Conservation (phyloP, 2,113 vertebrate species). For the Smithornis capensis region DNA sequence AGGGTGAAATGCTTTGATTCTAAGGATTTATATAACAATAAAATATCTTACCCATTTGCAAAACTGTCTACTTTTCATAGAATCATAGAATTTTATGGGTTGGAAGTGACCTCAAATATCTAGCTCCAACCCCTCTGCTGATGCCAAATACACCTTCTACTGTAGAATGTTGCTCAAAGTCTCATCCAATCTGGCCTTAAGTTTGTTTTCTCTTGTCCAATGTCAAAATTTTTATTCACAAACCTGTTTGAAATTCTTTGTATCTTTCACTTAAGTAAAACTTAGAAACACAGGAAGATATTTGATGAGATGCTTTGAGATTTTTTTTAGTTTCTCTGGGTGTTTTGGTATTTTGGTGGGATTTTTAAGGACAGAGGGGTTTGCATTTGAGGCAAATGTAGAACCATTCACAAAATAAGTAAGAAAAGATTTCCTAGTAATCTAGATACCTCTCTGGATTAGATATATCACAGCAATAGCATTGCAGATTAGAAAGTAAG, state of each 20-base stretch:
- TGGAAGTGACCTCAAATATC: background rate
- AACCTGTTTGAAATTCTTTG: background rate
- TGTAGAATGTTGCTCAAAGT: background rate
- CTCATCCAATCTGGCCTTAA: background rate
- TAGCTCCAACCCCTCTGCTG: fast-evolving
- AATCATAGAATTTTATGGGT: background rate
- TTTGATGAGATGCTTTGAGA: background rate
- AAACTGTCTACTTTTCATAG: background rate
- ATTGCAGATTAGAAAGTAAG: background rate
- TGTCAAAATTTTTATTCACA: background rate
- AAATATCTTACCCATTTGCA: background rate
- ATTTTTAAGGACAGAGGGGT: fast-evolving
- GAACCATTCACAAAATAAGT: background rate
- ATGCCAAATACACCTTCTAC: background rate
- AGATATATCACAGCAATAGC: background rate
- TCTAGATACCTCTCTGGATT: background rate
- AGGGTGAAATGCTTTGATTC: background rate
- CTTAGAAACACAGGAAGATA: background rate
- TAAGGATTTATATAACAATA: background rate
- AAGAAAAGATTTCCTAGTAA: background rate
- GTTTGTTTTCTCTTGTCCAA: background rate
- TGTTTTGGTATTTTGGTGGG: background rate
- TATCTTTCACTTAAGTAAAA: background rate
- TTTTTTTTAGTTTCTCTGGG: background rate
- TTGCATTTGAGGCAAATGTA: background rate